These are phyloP conservation scores for Hestina assimilis DNA, from an alignment of 1,140 invertebrate species.

Conservation along the genomic window DNA sequence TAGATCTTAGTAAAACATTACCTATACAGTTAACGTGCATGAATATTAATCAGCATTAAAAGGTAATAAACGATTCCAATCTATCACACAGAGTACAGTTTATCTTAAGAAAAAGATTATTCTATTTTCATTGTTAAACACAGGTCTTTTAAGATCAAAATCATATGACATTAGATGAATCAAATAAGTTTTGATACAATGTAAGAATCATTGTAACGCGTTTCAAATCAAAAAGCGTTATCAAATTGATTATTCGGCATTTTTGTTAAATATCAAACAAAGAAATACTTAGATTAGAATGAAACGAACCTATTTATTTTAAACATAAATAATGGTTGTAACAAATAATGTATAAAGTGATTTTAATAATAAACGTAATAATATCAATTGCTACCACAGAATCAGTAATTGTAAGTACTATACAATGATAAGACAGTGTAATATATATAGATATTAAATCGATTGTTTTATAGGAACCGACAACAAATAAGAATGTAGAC, in stretches of 20 bases:
- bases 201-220: neutral
- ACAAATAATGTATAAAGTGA: slow-evolving; percentile 6
- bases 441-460: too few species aligned
- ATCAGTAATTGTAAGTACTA: neutral
- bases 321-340: too few species aligned
- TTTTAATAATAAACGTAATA: neutral
- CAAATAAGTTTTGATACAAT: too few species aligned
- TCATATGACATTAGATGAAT: too few species aligned
- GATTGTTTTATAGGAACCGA: too few species aligned
- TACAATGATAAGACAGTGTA: too few species aligned
- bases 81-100: neutral
- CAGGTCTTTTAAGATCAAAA: too few species aligned
- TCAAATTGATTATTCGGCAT: neutral
- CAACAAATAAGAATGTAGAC: too few species aligned
- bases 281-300: too few species aligned
- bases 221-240: neutral
- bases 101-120: neutral
- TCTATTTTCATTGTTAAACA: neutral
- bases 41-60: slow-evolving; percentile 23
- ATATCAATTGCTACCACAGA: neutral
- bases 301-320: too few species aligned
- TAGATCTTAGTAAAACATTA: neutral
- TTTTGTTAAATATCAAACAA: neutral
- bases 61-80: neutral
- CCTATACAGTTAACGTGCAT: slow-evolving; percentile 6